Evolutionary conservation across 2,797 vertebrate genomes (phyloP).

Genomic region (Balearica regulorum): DNA sequence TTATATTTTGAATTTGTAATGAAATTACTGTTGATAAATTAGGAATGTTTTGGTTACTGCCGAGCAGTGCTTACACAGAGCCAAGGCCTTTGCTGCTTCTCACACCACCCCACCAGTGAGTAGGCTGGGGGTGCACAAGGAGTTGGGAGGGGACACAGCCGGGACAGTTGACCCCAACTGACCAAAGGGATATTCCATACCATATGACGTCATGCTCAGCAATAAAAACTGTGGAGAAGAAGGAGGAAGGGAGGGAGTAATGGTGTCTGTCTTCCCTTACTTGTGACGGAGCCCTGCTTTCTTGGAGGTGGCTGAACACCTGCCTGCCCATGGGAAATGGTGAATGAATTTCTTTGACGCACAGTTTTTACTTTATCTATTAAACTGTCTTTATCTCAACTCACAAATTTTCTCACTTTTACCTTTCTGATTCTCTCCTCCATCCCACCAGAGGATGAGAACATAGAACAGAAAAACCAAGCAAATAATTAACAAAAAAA

Average conservation of each 20-base stretch:
- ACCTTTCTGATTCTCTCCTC: neutral
- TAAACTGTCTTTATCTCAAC: neutral
- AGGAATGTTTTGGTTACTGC: neutral
- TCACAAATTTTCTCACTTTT: neutral
- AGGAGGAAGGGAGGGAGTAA: neutral
- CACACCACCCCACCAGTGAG: fast-evolving
- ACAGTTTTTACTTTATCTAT: neutral
- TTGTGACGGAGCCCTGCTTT: fast-evolving
- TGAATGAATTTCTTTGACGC: neutral
- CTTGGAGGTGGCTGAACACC: neutral
- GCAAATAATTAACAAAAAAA: neutral
- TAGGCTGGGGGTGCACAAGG: neutral
- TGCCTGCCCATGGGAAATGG: fast-evolving
- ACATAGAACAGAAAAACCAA: fast-evolving
- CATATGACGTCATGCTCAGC: fast-evolving
- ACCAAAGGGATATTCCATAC: neutral
- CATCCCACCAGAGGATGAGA: too few relatives aligned
- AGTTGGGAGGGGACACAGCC: fast-evolving
- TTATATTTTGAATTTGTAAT: neutral
- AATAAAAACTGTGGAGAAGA: neutral
- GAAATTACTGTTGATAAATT: neutral
- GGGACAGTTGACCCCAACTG: neutral
- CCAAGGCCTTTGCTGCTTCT: neutral
- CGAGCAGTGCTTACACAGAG: neutral
- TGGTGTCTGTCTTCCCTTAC: fast-evolving